phyloP scores from a whole-genome alignment of 1,140 invertebrate species.

The Cataglyphis hispanica region DNA sequence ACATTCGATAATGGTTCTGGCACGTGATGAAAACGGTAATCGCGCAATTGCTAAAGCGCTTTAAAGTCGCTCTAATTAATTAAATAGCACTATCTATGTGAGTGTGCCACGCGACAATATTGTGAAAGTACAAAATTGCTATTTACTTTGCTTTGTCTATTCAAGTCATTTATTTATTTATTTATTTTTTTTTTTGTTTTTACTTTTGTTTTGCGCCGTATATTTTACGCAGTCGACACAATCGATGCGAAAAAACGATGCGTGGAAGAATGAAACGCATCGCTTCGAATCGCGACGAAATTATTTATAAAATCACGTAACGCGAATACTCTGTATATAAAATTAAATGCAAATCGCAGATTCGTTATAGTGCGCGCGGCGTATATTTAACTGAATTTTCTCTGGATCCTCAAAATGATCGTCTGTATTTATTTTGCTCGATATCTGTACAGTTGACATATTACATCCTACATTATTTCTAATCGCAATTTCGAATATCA shows the following conservation, averaged over 20 bases:
- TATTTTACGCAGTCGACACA: not conserved
- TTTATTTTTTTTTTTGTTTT: not conserved
- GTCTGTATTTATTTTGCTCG: slow-evolving; percentile 18
- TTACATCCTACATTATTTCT: slow-evolving; percentile 19
- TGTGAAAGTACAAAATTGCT: slow-evolving; percentile 3
- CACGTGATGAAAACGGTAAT: slow-evolving; percentile 50
- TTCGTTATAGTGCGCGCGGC: slow-evolving; percentile 9
- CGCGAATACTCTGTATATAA: slow-evolving; percentile 1
- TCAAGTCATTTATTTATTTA: too few species aligned
- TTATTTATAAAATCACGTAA: slow-evolving; percentile 52
- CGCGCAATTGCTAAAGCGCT: slow-evolving; percentile 65
- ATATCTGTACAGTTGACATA: slow-evolving; percentile 17
- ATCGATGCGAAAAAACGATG: not conserved
- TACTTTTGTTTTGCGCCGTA: not conserved
- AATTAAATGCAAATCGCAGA: slow-evolving; percentile 51
- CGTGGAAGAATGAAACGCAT: not conserved
- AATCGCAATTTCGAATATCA: slow-evolving; percentile 42
- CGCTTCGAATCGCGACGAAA: not conserved
- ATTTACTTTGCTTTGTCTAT: slow-evolving; percentile 4
- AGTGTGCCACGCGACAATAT: not conserved
- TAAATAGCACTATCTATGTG: slow-evolving; percentile 48
- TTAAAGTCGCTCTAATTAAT: slow-evolving; percentile 72
- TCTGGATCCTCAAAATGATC: slow-evolving; percentile 18
- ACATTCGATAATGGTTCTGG: slow-evolving; percentile 16
- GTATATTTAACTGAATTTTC: not conserved